A percentile compares a stretch with the other conserved stretches of the same genome.
Conservation (phyloP, 2,113 vertebrate species). For the Mandrillus leucophaeus region DNA sequence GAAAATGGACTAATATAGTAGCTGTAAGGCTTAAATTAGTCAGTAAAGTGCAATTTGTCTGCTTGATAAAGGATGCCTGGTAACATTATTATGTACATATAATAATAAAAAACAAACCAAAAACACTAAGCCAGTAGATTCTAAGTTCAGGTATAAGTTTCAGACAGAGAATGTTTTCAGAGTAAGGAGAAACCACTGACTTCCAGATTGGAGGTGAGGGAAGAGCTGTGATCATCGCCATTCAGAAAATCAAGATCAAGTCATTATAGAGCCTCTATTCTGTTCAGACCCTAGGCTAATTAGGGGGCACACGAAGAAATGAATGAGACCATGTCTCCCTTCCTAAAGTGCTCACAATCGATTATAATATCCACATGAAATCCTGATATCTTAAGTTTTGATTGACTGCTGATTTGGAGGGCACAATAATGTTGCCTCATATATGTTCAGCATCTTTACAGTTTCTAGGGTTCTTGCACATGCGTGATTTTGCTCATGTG, state of each 20-base stretch:
- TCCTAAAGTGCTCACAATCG: background rate
- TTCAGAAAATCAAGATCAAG: background rate
- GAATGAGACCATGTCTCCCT: background rate
- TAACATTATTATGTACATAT: background rate
- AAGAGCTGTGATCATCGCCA: background rate
- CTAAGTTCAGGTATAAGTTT: background rate
- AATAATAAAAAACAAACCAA: background rate
- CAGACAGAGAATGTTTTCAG: background rate
- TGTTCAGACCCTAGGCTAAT: background rate
- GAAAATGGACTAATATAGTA: background rate
- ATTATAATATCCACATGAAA: background rate
- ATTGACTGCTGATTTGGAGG: background rate
- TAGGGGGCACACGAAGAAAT: background rate
- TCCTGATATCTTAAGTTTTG: background rate
- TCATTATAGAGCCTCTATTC: background rate
- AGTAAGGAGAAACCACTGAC: background rate
- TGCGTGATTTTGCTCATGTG: background rate
- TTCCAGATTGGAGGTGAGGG: background rate
- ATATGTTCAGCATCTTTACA: background rate
- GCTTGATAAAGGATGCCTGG: background rate
- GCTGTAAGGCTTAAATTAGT: background rate
- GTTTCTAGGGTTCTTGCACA: background rate
- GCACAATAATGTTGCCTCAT: background rate
- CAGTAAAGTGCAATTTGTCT: background rate
- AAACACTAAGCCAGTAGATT: background rate